These are phyloP conservation scores for Fragum sueziense DNA, from an alignment of 2,888 invertebrate genomes.

Conservation along the genomic window DNA sequence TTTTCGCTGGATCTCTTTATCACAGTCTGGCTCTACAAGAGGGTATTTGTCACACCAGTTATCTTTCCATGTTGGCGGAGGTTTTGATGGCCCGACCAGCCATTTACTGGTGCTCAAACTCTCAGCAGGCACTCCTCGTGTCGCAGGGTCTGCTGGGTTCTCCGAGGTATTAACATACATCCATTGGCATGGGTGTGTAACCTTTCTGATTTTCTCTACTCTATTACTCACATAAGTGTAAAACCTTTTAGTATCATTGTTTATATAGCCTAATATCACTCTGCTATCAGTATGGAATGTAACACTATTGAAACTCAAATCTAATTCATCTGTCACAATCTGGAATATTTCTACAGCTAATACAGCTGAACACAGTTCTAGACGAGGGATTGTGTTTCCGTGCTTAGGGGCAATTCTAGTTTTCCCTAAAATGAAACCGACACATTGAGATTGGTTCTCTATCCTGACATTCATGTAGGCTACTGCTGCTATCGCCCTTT, in stretches of 20 bases:
- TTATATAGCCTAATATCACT: conserved; percentile 52
- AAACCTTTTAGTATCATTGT: conserved; percentile 46
- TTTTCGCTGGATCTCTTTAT: conserved; percentile 43
- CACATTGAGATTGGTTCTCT: conserved; percentile 11
- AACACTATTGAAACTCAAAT: conserved; percentile 1
- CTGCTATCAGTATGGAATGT: conserved; percentile 41
- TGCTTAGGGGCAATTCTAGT: conserved; percentile 48
- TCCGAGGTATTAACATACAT: conserved; percentile 18
- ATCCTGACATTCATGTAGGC: conserved; percentile 26
- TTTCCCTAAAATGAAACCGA: conserved; percentile 50
- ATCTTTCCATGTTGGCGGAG: neutral
- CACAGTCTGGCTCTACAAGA: conserved; percentile 32
- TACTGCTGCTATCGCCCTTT: conserved; percentile 48
- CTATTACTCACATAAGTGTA: conserved; percentile 54
- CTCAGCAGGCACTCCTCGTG: conserved; percentile 10
- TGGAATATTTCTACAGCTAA: conserved; percentile 35
- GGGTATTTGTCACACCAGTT: neutral
- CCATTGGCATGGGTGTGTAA: conserved; percentile 36
- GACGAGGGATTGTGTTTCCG: conserved; percentile 52
- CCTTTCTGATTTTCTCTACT: conserved; percentile 39
- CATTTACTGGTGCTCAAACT: neutral
- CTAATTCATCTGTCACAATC: conserved; percentile 16
- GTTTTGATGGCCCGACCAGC: neutral
- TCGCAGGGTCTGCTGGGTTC: conserved; percentile 48
- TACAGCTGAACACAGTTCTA: conserved; percentile 56